phyloP scores from a whole-genome alignment of 2,113 vertebrate genomes.

The Parus major region DNA sequence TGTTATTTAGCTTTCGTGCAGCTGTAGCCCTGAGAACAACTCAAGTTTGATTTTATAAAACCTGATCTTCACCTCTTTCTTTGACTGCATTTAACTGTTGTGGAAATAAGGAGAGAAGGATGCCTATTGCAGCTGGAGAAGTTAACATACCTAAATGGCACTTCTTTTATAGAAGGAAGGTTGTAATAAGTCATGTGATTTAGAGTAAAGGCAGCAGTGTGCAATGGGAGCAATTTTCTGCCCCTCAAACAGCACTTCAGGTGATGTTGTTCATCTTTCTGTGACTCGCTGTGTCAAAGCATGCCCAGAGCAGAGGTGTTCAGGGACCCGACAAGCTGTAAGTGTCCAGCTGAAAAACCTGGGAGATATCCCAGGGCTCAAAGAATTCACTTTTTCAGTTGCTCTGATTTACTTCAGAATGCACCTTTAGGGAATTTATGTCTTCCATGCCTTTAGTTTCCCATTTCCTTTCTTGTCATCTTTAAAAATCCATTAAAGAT shows the following conservation, averaged over 20 bases:
- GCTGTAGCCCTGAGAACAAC: conserved; percentile 15
- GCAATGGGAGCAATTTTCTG: conserved; percentile 96
- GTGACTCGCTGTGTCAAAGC: conserved; percentile 89
- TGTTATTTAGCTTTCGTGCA: conserved; percentile 1
- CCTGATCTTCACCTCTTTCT: conserved; percentile 64
- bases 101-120: conserved; percentile 21
- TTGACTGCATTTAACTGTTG: conserved; percentile 49
- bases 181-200: conserved; percentile 80
- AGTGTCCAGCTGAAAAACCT: conserved; percentile 87
- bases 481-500: conserved; percentile 89
- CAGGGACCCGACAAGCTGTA: conserved; percentile 85
- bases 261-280: conserved; percentile 94
- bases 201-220: conserved; percentile 78
- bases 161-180: conserved; percentile 79
- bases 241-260: conserved; percentile 91
- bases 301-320: conserved; percentile 80
- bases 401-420: conserved; percentile 91
- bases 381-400: conserved; percentile 87
- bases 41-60: conserved; percentile 62
- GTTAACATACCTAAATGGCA: conserved; percentile 92
- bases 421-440: conserved; percentile 89
- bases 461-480: conserved; percentile 85
- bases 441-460: conserved; percentile 80
- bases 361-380: conserved; percentile 85
- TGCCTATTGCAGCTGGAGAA: conserved; percentile 72